Base-by-base conservation (phyloP, 2,888 invertebrate species). In the Torymus texanus region DNA sequence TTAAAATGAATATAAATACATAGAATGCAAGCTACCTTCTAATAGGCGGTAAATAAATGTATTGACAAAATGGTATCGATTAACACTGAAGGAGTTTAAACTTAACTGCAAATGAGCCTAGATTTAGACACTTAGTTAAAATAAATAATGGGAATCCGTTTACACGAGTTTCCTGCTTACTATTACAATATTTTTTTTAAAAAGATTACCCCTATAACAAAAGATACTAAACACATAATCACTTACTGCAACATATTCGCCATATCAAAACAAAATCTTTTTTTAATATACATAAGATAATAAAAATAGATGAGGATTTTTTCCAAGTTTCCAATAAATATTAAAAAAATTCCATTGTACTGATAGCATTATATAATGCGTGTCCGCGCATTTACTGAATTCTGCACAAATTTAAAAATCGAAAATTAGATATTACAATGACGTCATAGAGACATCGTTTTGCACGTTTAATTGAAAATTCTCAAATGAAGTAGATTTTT, bases 201-300 rank as follows among this genome's bases (percentile, higher is more conserved):
- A 2, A 58, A 62, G 68, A 58, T 73, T 76, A 73, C 68, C 68
- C 24, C 68, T 18, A 68, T 75, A 51, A 63, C 13, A 16, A 65
- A 51, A 77, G 18, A 66, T 62, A 74, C 72, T 41, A 58, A 41
- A 65, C 71, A 62, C 75, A 78, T 81, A 78, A 75, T 78, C 75
- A 75, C 72, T 68, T 67, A 72, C n/a, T 67, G 75, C 59, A 61
- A 75, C 50, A 63, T 66, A 50, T 66, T 71, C 56, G 65, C 59
- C 81, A 81, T 81, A 81, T 81, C 81, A 81, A 75, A 50, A 71
- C 51, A 58, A 59, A 71, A 80, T 70, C 74, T 80, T 71, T 29
- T 29, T 24, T 65, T 24, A 58, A 67, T 2, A 24, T 14, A 65
- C 13, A 59, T 53, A 56, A 62, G 18, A 67, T 41, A 53, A 56